Conservation (phyloP, 2,113 vertebrate genomes). For the Rhinopithecus roxellana region DNA sequence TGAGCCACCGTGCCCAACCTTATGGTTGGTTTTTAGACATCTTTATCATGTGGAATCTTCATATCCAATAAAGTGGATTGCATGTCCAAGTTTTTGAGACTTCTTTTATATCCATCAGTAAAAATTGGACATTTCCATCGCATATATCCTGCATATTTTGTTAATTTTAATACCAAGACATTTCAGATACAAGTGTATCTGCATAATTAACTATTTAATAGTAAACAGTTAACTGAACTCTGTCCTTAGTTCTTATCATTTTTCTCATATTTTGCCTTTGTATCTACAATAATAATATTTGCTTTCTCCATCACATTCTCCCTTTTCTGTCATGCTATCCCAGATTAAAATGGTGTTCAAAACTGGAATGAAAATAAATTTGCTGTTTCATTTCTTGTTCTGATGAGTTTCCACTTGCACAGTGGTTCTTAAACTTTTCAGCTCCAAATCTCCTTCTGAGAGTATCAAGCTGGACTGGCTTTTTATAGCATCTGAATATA, state of each 20-base stretch:
- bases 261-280: neutral
- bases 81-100: neutral
- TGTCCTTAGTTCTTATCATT: neutral
- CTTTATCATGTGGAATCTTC: neutral
- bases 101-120: neutral
- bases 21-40: neutral
- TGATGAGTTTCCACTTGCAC: neutral
- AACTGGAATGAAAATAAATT: neutral
- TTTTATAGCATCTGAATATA: neutral
- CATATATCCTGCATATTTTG: neutral
- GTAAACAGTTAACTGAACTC: neutral
- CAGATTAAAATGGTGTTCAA: neutral
- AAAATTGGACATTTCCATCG: neutral
- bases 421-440: neutral
- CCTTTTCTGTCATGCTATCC: neutral
- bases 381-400: neutral
- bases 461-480: neutral
- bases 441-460: neutral
- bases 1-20: too few species aligned
- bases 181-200: neutral
- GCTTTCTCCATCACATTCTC: neutral
- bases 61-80: neutral
- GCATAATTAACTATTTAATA: neutral
- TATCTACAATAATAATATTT: neutral
- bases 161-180: neutral